phyloP scores from a whole-genome alignment of 2,113 vertebrate species.

The Halcyon senegalensis region DNA sequence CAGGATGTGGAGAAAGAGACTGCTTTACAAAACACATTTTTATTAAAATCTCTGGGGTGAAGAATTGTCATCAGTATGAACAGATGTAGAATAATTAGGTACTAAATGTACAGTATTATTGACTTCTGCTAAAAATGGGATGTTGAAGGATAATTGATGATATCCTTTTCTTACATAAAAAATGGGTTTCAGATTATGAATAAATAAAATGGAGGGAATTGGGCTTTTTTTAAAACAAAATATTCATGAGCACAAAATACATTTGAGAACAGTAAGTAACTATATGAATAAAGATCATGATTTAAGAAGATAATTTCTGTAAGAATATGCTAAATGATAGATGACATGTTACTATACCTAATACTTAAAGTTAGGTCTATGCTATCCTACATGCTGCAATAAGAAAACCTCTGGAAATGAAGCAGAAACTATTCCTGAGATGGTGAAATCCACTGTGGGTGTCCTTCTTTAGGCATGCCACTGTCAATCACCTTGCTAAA shows the following conservation, averaged over 20 bases:
- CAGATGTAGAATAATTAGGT: not conserved
- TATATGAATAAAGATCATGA: not conserved
- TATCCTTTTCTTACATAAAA: not conserved
- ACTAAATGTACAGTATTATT: not conserved
- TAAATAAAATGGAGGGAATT: slow-evolving; percentile 5
- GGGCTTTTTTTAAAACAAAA: not conserved
- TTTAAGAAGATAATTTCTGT: not conserved
- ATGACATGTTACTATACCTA: not conserved
- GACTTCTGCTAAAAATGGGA: not conserved
- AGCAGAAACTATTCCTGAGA: not conserved
- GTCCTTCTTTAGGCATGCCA: not conserved
- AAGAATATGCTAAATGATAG: not conserved
- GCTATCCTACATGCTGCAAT: not conserved
- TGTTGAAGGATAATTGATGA: not conserved
- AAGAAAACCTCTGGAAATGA: not conserved
- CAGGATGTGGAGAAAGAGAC: not conserved
- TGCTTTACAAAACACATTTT: not conserved
- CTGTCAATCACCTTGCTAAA: not conserved
- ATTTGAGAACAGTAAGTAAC: not conserved
- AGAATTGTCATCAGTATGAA: not conserved
- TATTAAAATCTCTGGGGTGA: not conserved
- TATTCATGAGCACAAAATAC: not conserved
- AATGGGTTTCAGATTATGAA: slow-evolving; percentile 18
- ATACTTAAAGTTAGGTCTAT: not conserved
- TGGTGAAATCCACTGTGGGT: not conserved